These are phyloP conservation scores for Psephotus haematonotus DNA, from an alignment of 2,113 vertebrate species.

Conservation along the genomic window DNA sequence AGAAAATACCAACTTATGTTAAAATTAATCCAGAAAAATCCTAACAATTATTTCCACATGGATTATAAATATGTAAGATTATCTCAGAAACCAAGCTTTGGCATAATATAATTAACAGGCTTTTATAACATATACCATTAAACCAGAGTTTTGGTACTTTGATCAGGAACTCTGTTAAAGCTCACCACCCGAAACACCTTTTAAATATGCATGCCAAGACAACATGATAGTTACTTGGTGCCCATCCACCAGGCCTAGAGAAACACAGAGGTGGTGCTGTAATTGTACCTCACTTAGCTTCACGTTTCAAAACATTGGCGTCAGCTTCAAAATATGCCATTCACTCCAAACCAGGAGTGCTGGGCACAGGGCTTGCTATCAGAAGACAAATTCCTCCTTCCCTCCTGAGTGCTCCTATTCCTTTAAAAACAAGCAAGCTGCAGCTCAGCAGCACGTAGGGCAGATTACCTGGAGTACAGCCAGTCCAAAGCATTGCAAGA, in stretches of 20 bases:
- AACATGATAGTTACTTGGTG: background rate
- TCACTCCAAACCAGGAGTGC: background rate
- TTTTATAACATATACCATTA: background rate
- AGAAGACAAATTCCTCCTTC: background rate
- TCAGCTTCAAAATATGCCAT: slow-evolving; percentile 48
- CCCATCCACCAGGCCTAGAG: background rate
- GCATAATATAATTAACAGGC: background rate
- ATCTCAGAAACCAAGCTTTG: background rate
- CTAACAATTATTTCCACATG: background rate
- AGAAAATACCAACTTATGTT: background rate
- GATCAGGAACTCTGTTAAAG: background rate
- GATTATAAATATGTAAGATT: background rate
- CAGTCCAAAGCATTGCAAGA: background rate
- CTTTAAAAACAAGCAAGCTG: background rate
- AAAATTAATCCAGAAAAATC: background rate
- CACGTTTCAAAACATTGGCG: slow-evolving; percentile 46
- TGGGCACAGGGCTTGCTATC: background rate
- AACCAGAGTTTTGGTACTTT: background rate
- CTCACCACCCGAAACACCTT: background rate
- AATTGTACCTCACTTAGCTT: slow-evolving; percentile 11
- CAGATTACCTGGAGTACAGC: background rate
- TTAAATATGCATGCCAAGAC: background rate
- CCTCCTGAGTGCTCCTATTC: background rate
- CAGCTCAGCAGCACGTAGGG: background rate
- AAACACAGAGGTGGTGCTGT: slow-evolving; percentile 38